Base-by-base conservation (phyloP, 35 echinoderm and acorn worm species). In the Ptychodera flava region DNA sequence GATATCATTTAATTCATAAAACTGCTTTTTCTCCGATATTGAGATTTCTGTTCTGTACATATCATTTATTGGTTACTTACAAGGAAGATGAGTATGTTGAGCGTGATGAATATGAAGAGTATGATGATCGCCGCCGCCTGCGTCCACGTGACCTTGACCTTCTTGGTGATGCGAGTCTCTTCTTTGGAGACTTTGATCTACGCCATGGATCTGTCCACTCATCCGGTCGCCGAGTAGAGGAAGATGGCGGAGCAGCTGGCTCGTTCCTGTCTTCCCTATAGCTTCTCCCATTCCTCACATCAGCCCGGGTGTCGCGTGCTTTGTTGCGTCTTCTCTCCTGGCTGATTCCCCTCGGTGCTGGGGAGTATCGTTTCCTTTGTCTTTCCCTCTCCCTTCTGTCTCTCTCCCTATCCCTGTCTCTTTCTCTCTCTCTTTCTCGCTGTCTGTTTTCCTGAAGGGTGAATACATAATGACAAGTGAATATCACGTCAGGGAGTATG, bases 131-230 rank as follows among this genome's bases (percentile, higher is more conserved):
- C 29, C 82, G 33, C 31, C 82, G 33, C 34, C 88, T 87, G 30
- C 81, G 27, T 80, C 45, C 45, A 12, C 45, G 45, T 22, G 45
- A 64, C 45, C 45, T 87, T 92, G 31, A 78, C 78, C 6, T 88
- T 88, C 45, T 64, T 12, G 45, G 45, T 12, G 45, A 64, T 12
- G 45, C 6, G 6, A 64, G 22, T 64, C 45, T 64, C 78, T 82
- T 85, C 81, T 90, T 93, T 12, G 95, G 95, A 75, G 92, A 94
- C 31, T 88, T 88, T 30, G 64, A 86, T 76, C 95, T 89, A 16
- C 92, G 90, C 95, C 95, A 97, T 35, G 95, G 95, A 78, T 97
- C 95, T 77, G 93, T 89, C 95, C 95, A 97, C 22, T 89, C 82
- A 83, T 97, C 95, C 30, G 95, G 89, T 1, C 92, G 87, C n/a